phyloP scores from a whole-genome alignment of 2,113 vertebrate species.

The Burhinus oedicnemus region DNA sequence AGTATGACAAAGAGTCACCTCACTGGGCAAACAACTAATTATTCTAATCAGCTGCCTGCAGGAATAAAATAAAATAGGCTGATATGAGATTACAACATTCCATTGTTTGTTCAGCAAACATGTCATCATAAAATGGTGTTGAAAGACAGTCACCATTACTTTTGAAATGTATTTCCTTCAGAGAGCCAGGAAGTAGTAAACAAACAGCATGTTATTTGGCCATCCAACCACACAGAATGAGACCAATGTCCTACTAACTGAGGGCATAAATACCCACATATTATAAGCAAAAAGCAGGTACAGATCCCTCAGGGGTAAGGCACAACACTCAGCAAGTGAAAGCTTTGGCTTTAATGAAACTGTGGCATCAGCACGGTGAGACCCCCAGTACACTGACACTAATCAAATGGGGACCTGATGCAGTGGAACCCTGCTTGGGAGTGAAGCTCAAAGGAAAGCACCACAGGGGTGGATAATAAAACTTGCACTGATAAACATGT shows the following conservation, averaged over 20 bases:
- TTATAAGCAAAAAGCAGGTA: not conserved
- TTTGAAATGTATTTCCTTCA: not conserved
- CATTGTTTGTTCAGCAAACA: not conserved
- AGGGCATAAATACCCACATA: not conserved
- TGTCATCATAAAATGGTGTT: not conserved
- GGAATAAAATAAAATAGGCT: not conserved
- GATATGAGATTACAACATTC: not conserved
- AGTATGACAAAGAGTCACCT: not conserved
- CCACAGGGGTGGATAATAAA: not conserved
- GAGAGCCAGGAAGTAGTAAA: not conserved
- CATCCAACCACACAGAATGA: not conserved
- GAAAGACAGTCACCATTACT: not conserved
- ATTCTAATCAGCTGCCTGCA: not conserved
- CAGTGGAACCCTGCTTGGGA: not conserved
- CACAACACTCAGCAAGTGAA: not conserved
- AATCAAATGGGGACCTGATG: not conserved
- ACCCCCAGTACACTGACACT: accelerated
- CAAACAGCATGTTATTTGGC: not conserved
- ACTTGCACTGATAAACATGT: not conserved
- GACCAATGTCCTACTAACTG: not conserved
- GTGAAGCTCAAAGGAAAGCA: not conserved
- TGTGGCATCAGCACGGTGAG: accelerated
- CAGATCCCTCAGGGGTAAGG: not conserved
- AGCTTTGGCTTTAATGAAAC: not conserved
- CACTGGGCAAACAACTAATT: not conserved